Percentiles rank a stretch among this genome's conserved stretches.
phyloP scores from a whole-genome alignment of 2,797 vertebrate species.

The Molossus alvarezi region DNA sequence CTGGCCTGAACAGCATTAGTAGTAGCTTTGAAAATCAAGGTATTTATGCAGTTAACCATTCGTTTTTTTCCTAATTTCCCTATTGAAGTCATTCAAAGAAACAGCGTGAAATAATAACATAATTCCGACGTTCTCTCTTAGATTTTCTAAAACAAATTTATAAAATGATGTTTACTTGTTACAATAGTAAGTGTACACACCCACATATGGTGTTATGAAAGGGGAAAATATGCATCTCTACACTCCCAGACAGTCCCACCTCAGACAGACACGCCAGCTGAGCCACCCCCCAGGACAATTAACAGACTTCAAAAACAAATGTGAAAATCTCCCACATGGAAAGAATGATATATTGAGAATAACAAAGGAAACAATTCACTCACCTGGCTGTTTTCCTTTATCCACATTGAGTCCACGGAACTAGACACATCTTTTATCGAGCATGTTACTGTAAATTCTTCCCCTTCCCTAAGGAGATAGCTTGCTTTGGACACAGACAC shows the following conservation, averaged over 20 bases:
- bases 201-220: neutral
- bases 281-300: neutral
- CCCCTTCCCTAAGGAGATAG: slow-evolving; percentile 92
- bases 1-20: neutral
- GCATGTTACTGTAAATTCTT: slow-evolving; percentile 94
- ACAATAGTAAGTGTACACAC: neutral
- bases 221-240: neutral
- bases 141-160: slow-evolving; percentile 46
- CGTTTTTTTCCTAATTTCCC: neutral
- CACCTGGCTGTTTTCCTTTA: slow-evolving; percentile 92
- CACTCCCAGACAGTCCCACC: neutral
- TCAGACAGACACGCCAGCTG: neutral
- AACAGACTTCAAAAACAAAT: neutral
- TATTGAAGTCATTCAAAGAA: slow-evolving; percentile 41
- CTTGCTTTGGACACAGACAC: slow-evolving; percentile 92
- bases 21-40: slow-evolving; percentile 38
- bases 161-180: slow-evolving; percentile 2
- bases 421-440: slow-evolving; percentile 95
- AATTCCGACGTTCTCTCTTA: neutral
- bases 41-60: neutral
- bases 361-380: slow-evolving; percentile 83
- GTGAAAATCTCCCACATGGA: neutral
- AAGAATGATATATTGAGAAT: neutral
- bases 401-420: slow-evolving; percentile 93
- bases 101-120: neutral